phyloP scores from a whole-genome alignment of 1,140 invertebrate species.

The Aphaenogaster rudis region DNA sequence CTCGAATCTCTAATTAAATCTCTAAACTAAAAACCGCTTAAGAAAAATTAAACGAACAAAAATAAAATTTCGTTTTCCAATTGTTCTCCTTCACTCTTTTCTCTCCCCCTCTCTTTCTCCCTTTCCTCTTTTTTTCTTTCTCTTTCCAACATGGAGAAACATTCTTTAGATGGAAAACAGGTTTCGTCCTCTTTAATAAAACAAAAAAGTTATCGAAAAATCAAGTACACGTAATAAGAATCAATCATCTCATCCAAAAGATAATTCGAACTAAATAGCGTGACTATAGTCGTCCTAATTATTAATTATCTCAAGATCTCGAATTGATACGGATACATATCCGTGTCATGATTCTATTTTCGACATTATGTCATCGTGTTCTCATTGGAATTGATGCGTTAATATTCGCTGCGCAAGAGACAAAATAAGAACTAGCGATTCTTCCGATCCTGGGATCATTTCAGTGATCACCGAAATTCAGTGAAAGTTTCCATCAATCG shows the following conservation, averaged over 20 bases:
- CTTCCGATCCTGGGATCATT: not conserved
- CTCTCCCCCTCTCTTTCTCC: not conserved
- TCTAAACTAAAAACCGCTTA: not conserved
- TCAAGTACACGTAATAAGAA: not conserved
- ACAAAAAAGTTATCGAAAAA: not conserved
- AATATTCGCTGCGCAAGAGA: not conserved
- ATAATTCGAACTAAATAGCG: not conserved
- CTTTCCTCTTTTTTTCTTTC: not conserved
- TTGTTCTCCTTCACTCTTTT: not conserved
- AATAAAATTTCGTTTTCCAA: not conserved
- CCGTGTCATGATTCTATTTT: not conserved
- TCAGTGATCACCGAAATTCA: slow-evolving; percentile 68
- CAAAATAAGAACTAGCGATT: not conserved
- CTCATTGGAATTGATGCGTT: not conserved
- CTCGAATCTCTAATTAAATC: not conserved
- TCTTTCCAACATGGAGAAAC: not conserved
- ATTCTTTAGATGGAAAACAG: not conserved
- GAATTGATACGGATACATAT: not conserved
- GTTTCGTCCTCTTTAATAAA: not conserved
- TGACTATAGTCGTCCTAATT: not conserved
- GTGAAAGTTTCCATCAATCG: slow-evolving; percentile 82
- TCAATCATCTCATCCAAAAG: not conserved
- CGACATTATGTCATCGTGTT: slow-evolving; percentile 3
- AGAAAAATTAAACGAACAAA: not conserved
- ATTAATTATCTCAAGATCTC: not conserved